Evolutionary conservation across 2,113 vertebrate species (phyloP).

Genomic region (Ceyx margarethae): DNA sequence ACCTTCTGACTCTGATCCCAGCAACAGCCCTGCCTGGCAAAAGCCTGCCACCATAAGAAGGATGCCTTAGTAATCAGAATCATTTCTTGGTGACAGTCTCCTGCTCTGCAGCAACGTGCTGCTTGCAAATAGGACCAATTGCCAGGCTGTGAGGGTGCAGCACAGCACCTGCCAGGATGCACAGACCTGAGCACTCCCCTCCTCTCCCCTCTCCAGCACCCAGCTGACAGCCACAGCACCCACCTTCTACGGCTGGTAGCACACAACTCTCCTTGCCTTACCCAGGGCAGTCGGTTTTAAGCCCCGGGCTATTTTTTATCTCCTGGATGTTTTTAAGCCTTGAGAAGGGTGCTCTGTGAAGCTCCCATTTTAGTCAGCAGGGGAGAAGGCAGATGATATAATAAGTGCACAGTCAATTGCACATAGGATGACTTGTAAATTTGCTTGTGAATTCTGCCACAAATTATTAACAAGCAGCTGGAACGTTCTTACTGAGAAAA

Average conservation of each 20-base stretch:
- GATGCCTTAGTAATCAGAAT: background rate
- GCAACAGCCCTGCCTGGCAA: background rate
- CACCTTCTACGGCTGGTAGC: background rate
- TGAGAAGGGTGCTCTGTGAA: constrained; percentile 6
- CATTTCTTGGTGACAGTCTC: background rate
- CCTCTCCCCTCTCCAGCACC: background rate
- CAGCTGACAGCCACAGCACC: background rate
- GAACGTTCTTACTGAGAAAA: background rate
- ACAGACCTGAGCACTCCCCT: background rate
- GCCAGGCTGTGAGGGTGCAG: background rate
- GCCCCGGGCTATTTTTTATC: constrained; percentile 18
- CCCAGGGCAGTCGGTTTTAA: background rate
- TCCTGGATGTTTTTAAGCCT: constrained; percentile 7
- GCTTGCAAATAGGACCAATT: background rate
- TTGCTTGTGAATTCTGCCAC: constrained; percentile 8
- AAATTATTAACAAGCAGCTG: constrained; percentile 42
- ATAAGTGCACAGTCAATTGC: background rate
- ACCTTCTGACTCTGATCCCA: background rate
- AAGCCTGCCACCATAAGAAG: background rate
- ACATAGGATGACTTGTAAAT: constrained; percentile 7
- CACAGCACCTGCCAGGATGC: background rate
- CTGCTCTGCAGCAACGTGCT: background rate
- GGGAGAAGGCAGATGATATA: background rate
- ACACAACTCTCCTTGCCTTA: background rate
- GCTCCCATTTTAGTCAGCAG: constrained; percentile 22